Base-by-base conservation (phyloP, 2,113 vertebrate genomes). In the Nestor notabilis region DNA sequence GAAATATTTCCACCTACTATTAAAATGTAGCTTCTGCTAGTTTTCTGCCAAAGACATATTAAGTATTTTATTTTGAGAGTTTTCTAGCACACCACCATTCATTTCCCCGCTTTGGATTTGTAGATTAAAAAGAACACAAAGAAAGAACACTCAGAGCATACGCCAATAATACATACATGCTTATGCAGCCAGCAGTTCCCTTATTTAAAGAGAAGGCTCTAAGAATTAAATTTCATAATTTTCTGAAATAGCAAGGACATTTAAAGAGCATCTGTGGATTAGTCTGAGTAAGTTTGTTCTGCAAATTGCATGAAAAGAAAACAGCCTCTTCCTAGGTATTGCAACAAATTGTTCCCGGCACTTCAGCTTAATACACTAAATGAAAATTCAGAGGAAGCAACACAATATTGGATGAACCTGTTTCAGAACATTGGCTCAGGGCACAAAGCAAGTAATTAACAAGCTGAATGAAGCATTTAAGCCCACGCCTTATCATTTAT, bases 401-500 rank as follows among this genome's bases (percentile, higher is more conserved):
- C 84, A 87, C 81, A 91, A 27, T 91, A 92, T 96, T 91, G 94
- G 93, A 89, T 96, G 96, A 95, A 96, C 79, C 89, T 90, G 78
- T 83, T 94, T 89, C 87, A 91, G 93, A 96, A 96, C 78, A 80
- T 86, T 92, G 94, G 79, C 94, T 87, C 80, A 76, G 92, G 56
- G 76, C 89, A 69, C 77, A 81, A 94, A 97, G 79, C 81, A 90
- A 80, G 89, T 93, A 95, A 96, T 95, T 95, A 95, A 88, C 68
- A 81, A 84, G 95, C 87, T 88, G 77, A 93, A 84, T 53, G 93
- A 97, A 96, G 97, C 85, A 74, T 68, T 89, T 87, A 90, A 97
- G 82, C 92, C 84, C 91, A 97, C 66, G 49, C 95, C 91, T 97
- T 95, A 94, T 94, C 83, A 95, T 96, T 97, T 97, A 96, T 95